Evolutionary conservation across 2,797 vertebrate genomes (phyloP).

Genomic region (Avahi laniger): DNA sequence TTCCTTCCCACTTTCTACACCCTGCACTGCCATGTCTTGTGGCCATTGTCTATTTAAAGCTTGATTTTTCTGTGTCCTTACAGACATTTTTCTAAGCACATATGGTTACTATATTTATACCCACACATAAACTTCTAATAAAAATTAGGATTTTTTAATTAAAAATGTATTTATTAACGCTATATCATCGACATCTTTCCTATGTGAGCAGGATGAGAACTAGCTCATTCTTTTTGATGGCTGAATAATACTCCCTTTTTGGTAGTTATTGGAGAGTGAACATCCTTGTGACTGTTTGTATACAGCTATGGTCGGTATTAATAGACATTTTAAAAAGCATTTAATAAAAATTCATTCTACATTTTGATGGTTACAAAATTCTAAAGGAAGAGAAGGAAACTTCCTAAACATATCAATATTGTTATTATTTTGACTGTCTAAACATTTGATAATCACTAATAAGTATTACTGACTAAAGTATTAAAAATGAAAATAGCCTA

Average conservation of each 20-base stretch:
- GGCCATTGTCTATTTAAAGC: not conserved
- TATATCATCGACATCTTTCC: not conserved
- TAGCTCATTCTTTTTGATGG: not conserved
- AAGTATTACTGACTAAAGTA: not conserved
- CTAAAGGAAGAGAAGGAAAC: not conserved
- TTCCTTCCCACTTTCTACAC: not conserved
- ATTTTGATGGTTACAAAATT: conserved; percentile 27
- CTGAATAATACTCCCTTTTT: not conserved
- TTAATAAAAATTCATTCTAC: conserved; percentile 1
- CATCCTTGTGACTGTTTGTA: not conserved
- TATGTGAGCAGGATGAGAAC: not conserved
- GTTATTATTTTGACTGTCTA: not conserved
- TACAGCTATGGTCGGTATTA: not conserved
- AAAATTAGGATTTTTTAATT: not conserved
- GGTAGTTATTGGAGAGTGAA: not conserved
- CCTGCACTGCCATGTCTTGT: not conserved
- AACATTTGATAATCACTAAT: not conserved
- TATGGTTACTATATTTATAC: not conserved
- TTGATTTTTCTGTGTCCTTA: not conserved
- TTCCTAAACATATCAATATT: not conserved
- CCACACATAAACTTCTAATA: not conserved
- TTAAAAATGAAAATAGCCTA: not conserved
- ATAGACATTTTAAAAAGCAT: conserved; percentile 1
- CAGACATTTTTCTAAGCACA: not conserved
- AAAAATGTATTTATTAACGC: not conserved